Evolutionary conservation across 2,113 vertebrate species (phyloP).

Genomic region (Pseudorhombus dupliciocellatus): DNA sequence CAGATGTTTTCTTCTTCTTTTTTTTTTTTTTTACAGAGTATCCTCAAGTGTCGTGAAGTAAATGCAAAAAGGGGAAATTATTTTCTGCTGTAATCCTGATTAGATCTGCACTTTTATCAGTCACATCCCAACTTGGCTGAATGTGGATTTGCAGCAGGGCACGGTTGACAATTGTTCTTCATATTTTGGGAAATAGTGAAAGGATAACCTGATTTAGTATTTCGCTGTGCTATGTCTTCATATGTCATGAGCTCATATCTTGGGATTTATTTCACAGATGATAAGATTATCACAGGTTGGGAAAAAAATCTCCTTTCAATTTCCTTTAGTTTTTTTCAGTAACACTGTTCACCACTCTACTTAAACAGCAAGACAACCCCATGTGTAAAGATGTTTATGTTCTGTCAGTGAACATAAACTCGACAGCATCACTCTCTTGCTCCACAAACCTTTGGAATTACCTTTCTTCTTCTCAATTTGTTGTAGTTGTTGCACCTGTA

Average conservation of each 20-base stretch:
- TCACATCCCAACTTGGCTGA: neutral
- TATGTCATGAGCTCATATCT: neutral
- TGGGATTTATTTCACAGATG: neutral
- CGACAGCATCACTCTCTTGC: neutral
- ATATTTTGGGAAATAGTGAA: neutral
- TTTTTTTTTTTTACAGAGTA: constrained; percentile 4
- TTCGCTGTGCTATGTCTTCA: neutral
- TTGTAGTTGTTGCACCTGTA: constrained; percentile 8
- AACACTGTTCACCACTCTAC: too few relatives aligned
- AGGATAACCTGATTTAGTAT: neutral
- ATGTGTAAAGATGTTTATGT: neutral
- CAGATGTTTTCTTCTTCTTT: neutral
- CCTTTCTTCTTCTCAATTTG: neutral
- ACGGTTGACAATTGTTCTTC: neutral
- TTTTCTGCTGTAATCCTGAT: neutral
- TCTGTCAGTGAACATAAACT: constrained; percentile 6
- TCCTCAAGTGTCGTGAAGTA: constrained; percentile 2
- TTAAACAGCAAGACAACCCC: too few relatives aligned
- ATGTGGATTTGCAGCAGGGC: neutral
- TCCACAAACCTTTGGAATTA: neutral
- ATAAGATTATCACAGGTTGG: neutral
- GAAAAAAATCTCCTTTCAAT: constrained; percentile 2
- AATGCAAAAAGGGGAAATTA: constrained; percentile 3
- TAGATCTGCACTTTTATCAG: neutral
- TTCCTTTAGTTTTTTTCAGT: neutral